Evolutionary conservation across 2,113 vertebrate species (phyloP).

Genomic region (Gambusia holbrooki): DNA sequence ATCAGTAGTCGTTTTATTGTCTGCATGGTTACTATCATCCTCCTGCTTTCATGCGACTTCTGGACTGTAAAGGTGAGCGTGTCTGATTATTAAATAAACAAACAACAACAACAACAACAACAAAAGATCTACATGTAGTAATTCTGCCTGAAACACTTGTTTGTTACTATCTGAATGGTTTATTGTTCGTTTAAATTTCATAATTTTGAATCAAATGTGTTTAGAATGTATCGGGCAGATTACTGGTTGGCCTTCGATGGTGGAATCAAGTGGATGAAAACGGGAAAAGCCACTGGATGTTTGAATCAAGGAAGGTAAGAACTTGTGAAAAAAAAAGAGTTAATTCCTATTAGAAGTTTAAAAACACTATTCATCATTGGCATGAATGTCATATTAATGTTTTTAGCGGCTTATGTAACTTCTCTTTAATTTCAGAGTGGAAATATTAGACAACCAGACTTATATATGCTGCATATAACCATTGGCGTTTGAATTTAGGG

Average conservation of each 20-base stretch:
- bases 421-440: too few species aligned
- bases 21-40: conserved; percentile 93
- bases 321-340: not conserved
- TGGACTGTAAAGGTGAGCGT: conserved; percentile 91
- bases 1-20: conserved; percentile 88
- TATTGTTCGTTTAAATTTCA: not conserved
- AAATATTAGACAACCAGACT: too few species aligned
- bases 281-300: conserved; percentile 92
- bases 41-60: conserved; percentile 94
- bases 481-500: too few species aligned
- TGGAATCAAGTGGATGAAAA: conserved; percentile 97
- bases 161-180: not conserved
- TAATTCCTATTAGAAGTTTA: not conserved
- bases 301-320: conserved; percentile 90
- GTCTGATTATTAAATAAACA: not conserved
- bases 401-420: too few species aligned
- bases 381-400: too few species aligned
- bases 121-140: not conserved
- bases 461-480: too few species aligned
- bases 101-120: too few species aligned
- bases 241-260: conserved; percentile 95
- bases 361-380: too few species aligned
- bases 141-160: too few species aligned
- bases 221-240: conserved; percentile 92
- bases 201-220: not conserved